A percentile compares a stretch with the other conserved stretches of the same genome.
phyloP scores from a whole-genome alignment of 2,888 invertebrate genomes.

The Phyto melanocephala region DNA sequence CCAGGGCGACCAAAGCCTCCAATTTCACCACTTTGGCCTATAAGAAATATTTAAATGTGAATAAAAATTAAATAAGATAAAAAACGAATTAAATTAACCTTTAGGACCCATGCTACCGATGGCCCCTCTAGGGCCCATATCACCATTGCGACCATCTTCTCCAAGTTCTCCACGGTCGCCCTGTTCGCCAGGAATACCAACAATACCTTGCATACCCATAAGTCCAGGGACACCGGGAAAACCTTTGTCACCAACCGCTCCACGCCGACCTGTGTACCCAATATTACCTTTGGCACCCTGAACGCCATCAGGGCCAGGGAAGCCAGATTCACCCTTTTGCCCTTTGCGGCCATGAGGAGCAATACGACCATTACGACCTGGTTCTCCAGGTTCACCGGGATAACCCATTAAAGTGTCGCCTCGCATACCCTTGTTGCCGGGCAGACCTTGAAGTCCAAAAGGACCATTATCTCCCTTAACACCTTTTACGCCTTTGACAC shows the following conservation, averaged over 20 bases:
- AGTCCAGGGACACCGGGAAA: slow-evolving; percentile 69
- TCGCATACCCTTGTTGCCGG: slow-evolving; percentile 80
- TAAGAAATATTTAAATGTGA: neutral
- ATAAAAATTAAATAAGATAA: neutral
- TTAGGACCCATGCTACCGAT: slow-evolving; percentile 73
- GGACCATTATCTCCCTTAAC: slow-evolving; percentile 80
- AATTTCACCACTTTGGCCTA: slow-evolving; percentile 72
- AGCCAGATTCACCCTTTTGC: slow-evolving; percentile 79
- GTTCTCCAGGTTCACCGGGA: slow-evolving; percentile 72
- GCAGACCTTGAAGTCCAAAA: slow-evolving; percentile 81
- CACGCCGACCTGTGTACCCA: slow-evolving; percentile 80
- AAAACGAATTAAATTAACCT: slow-evolving; percentile 67
- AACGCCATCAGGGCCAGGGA: slow-evolving; percentile 70
- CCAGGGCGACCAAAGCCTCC: slow-evolving; percentile 73
- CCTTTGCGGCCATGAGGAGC: slow-evolving; percentile 78
- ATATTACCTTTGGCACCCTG: slow-evolving; percentile 79
- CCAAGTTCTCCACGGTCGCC: slow-evolving; percentile 82
- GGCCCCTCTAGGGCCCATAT: slow-evolving; percentile 78
- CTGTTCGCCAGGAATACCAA: slow-evolving; percentile 74
- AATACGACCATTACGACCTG: slow-evolving; percentile 78
- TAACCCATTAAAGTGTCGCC: slow-evolving; percentile 79
- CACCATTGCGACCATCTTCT: slow-evolving; percentile 77
- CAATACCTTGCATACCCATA: slow-evolving; percentile 70
- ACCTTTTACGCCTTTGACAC: slow-evolving; percentile 82
- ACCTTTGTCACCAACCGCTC: slow-evolving; percentile 79